Conservation (phyloP, 2,113 vertebrate genomes). For the Potamarius usumacintae region DNA sequence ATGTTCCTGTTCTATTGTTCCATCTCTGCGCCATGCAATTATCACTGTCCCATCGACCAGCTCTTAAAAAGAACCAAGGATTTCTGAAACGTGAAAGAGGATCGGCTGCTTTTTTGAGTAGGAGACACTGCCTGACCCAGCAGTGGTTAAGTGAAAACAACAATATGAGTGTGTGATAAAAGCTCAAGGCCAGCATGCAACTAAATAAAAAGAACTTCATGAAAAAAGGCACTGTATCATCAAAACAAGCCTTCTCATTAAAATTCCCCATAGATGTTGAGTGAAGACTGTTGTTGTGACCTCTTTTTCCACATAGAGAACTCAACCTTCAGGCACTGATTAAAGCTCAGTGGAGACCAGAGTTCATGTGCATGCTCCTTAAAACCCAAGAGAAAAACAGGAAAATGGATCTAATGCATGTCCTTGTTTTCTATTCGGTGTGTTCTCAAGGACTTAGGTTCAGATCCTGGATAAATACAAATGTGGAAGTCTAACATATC, state of each 20-base stretch:
- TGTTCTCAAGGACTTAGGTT: not conserved
- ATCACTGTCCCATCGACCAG: constrained; percentile 44
- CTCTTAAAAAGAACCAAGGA: constrained; percentile 40
- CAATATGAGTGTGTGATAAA: constrained; percentile 44
- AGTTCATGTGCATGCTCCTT: constrained; percentile 42
- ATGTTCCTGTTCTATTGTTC: constrained; percentile 37
- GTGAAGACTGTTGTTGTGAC: constrained; percentile 39
- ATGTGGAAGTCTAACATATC: constrained; percentile 24
- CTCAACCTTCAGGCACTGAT: constrained; percentile 41
- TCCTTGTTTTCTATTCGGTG: not conserved
- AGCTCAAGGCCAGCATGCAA: constrained; percentile 37
- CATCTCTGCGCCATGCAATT: constrained; percentile 40
- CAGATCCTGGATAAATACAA: constrained; percentile 16
- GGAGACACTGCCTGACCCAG: constrained; percentile 38
- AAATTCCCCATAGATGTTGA: constrained; percentile 45
- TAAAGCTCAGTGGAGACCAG: constrained; percentile 38
- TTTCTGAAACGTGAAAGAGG: constrained; percentile 28
- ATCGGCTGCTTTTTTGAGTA: constrained; percentile 10
- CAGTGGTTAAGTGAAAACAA: constrained; percentile 34
- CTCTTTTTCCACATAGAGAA: constrained; percentile 21
- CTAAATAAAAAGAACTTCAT: constrained; percentile 24
- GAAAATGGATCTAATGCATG: constrained; percentile 11
- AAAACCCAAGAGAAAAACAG: not conserved
- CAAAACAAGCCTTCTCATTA: constrained; percentile 51
- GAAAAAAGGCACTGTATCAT: constrained; percentile 30